Percentiles rank a stretch among this genome's conserved stretches.
Evolutionary conservation across 2,888 invertebrate genomes (phyloP).

Genomic region (Plebejus melissa): DNA sequence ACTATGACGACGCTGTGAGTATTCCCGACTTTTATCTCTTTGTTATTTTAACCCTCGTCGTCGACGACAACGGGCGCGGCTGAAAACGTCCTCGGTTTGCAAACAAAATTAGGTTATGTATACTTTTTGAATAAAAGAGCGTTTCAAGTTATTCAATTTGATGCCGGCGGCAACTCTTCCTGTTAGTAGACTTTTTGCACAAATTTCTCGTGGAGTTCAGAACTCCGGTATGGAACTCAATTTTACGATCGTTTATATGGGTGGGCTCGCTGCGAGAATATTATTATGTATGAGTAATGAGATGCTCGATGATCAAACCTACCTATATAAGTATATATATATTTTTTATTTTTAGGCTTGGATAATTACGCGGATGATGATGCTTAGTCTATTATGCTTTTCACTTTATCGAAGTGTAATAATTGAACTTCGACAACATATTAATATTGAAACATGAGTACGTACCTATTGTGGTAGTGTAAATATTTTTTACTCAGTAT

Average conservation of each 20-base stretch:
- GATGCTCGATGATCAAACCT: background rate
- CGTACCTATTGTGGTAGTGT: too few species aligned
- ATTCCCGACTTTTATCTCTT: constrained; percentile 20
- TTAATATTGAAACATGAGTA: too few species aligned
- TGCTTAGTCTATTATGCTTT: too few species aligned
- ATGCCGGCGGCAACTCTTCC: constrained; percentile 16
- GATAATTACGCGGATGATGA: background rate
- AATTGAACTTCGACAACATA: too few species aligned
- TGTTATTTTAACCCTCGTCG: constrained; percentile 5
- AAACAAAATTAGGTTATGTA: constrained; percentile 25
- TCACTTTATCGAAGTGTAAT: too few species aligned
- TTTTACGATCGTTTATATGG: constrained; percentile 18
- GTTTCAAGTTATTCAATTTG: constrained; percentile 19
- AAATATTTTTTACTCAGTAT: too few species aligned
- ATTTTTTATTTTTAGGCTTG: background rate
- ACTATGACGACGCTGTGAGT: constrained; percentile 82
- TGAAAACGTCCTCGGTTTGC: constrained; percentile 5
- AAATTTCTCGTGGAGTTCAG: constrained; percentile 15
- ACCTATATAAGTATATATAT: too few species aligned
- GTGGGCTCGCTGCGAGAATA: background rate
- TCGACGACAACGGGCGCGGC: background rate
- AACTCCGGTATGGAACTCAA: constrained; percentile 4
- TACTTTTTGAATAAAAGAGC: constrained; percentile 18
- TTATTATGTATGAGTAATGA: too few species aligned
- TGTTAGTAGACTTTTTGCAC: constrained; percentile 19